Evolutionary conservation across 1,140 invertebrate species (phyloP).

Genomic region (Drosophila busckii): DNA sequence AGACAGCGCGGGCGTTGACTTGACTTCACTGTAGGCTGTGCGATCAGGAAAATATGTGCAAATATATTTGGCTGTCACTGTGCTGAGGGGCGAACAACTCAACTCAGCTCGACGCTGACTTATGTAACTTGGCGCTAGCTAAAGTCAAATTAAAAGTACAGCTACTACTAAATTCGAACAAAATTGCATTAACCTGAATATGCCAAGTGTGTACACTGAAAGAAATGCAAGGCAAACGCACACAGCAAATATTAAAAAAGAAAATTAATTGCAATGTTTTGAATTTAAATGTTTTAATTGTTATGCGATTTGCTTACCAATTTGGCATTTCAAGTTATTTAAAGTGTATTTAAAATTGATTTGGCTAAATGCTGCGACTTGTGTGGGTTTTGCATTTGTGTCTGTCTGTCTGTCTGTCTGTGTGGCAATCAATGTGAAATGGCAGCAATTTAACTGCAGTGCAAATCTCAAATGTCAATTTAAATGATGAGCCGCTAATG

Average conservation of each 20-base stretch:
- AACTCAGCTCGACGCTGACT: too few relatives aligned
- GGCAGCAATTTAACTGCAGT: conserved; percentile 17
- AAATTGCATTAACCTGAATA: conserved; percentile 67
- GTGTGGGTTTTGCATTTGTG: too few relatives aligned
- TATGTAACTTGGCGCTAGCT: conserved; percentile 7
- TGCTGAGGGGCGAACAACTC: too few relatives aligned
- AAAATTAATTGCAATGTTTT: neutral
- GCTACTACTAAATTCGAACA: conserved; percentile 28
- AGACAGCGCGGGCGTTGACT: too few relatives aligned
- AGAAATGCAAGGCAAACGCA: conserved; percentile 15
- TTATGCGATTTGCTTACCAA: too few relatives aligned
- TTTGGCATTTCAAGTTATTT: neutral
- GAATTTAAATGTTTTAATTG: neutral
- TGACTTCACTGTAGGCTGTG: too few relatives aligned
- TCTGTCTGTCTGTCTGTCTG: too few relatives aligned
- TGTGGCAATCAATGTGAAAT: conserved; percentile 41
- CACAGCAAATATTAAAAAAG: neutral
- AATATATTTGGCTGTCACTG: too few relatives aligned
- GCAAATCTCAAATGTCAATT: conserved; percentile 56
- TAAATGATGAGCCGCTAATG: conserved; percentile 58
- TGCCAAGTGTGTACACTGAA: conserved; percentile 41
- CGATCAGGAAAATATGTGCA: too few relatives aligned
- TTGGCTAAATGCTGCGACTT: conserved; percentile 20
- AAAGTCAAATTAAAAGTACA: conserved; percentile 46
- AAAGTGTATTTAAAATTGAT: conserved; percentile 18